Conservation (phyloP, 2,113 vertebrate genomes). For the Patagioenas fasciata region DNA sequence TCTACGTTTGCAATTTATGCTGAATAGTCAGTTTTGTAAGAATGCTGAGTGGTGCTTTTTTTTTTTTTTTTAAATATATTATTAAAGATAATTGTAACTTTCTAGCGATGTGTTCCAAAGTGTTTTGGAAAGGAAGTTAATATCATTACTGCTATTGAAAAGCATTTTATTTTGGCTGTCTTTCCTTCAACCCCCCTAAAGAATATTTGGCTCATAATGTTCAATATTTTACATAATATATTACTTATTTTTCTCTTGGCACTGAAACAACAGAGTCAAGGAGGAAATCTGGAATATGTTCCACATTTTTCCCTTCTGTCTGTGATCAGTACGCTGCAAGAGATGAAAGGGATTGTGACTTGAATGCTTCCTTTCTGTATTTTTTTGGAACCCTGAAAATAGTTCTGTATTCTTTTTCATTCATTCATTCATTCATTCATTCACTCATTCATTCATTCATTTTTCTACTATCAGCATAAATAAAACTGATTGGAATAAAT, state of each 20-base stretch:
- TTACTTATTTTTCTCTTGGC: slow-evolving; percentile 56
- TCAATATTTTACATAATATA: slow-evolving; percentile 65
- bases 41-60: background rate
- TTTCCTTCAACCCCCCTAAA: background rate
- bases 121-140: slow-evolving; percentile 10
- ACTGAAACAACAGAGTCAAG: slow-evolving; percentile 25
- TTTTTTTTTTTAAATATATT: background rate
- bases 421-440: too few relatives aligned
- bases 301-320: slow-evolving; percentile 51
- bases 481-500: background rate
- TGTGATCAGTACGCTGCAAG: slow-evolving; percentile 56
- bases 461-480: slow-evolving; percentile 5
- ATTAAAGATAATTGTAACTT: background rate
- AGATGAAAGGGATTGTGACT: slow-evolving; percentile 41
- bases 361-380: slow-evolving; percentile 49
- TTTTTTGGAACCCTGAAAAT: slow-evolving; percentile 5
- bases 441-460: background rate
- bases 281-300: slow-evolving; percentile 63
- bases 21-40: background rate
- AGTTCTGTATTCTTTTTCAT: background rate
- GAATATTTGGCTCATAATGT: slow-evolving; percentile 46
- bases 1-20: background rate
- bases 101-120: background rate
- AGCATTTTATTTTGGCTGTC: slow-evolving; percentile 19
- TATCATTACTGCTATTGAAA: background rate